phyloP scores from a whole-genome alignment of 2,797 vertebrate species.

The Pseudocheirus occidentalis region DNA sequence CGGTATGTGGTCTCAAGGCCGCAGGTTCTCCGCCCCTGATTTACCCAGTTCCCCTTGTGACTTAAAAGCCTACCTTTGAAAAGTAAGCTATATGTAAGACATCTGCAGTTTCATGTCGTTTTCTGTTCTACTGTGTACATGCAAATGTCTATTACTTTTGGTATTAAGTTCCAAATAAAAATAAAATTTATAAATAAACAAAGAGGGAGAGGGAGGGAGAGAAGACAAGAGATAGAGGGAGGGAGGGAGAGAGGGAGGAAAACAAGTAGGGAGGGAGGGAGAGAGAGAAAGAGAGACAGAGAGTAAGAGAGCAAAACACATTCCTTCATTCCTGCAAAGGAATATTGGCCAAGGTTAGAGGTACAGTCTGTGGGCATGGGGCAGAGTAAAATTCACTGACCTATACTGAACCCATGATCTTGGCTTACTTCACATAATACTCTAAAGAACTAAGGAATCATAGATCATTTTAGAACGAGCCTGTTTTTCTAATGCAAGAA shows the following conservation, averaged over 20 bases:
- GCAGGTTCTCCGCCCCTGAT: background rate
- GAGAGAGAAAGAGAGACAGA: no score
- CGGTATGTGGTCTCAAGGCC: no score
- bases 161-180: background rate
- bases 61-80: background rate
- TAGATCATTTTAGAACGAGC: background rate
- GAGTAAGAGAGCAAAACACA: no score
- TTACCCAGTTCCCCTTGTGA: background rate
- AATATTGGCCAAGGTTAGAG: background rate
- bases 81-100: background rate
- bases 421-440: background rate
- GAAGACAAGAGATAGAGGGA: no score
- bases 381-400: background rate
- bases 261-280: no score
- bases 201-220: background rate
- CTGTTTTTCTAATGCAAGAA: background rate
- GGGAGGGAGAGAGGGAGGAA: no score
- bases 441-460: background rate
- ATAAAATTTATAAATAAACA: background rate
- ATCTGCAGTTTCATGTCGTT: background rate
- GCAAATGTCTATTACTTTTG: background rate
- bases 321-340: background rate
- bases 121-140: background rate
- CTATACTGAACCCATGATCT: background rate
- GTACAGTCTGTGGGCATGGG: background rate